A percentile compares a stretch with the other conserved stretches of the same genome.
Conservation (phyloP, 2,113 vertebrate genomes). For the Sarotherodon lohbergeri region DNA sequence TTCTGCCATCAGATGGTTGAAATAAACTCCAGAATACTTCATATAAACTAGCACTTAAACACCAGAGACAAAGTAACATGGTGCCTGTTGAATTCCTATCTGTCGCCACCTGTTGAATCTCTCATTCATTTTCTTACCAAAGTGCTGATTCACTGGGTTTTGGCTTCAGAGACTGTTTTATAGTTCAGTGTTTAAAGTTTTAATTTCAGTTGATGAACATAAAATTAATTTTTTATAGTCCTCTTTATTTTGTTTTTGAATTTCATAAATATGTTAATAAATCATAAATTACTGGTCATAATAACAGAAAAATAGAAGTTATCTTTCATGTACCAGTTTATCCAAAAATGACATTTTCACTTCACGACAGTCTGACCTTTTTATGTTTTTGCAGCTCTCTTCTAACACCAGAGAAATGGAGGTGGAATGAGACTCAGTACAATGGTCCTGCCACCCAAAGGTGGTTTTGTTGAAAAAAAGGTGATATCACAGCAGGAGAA, state of each 20-base stretch:
- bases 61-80: not conserved
- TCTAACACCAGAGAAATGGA: not conserved
- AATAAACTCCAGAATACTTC: not conserved
- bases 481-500: conserved; percentile 66
- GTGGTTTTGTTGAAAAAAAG: conserved; percentile 6
- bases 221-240: fast-evolving
- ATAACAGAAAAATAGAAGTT: not conserved
- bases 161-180: not conserved
- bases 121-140: not conserved
- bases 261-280: not conserved
- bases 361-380: not conserved
- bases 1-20: not conserved
- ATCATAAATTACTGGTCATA: not conserved
- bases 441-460: not conserved
- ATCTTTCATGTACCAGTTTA: not conserved
- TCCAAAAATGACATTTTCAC: not conserved
- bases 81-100: not conserved
- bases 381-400: conserved; percentile 32
- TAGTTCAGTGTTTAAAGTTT: too few relatives aligned
- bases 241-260: not conserved
- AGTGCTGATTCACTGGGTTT: not conserved
- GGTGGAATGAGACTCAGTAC: not conserved
- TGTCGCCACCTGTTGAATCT: not conserved
- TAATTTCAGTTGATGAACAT: not conserved
- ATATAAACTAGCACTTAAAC: not conserved